Base-by-base conservation (phyloP, 2,113 vertebrate species). In the Hypanus sabinus region DNA sequence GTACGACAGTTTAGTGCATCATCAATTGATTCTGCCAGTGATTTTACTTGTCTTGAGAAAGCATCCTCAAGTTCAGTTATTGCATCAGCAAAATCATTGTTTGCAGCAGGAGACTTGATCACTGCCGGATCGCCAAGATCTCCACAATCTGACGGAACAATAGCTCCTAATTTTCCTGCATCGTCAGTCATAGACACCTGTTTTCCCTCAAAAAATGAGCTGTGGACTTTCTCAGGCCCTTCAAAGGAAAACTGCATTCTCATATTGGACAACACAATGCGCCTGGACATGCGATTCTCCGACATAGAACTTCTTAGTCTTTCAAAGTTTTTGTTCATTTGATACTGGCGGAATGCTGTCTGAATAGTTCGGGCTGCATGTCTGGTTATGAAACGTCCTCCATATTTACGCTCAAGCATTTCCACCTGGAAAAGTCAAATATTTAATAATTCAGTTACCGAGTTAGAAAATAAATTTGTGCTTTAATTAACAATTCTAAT, bases 181-280 rank as follows among this genome's bases (percentile, higher is more conserved):
- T 98, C 98, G 0, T 98, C 97, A 0, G 97, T 97, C 95, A 99
- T 96, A 0, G 98, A 98, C 57, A 99, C 97, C 94, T 99, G 98
- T 94, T 99, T 99, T 90, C 99, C 98, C 95, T 99, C 98, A 0
- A 99, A 99, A 96, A 98, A 99, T 92, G 98, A 99, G 97, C 98
- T 98, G 95, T 98, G 98, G 96, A 98, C 97, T 97, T 99, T 99
- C 96, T 99, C 99, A 94, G 98, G 98, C 94, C 98, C 99, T 98
- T 99, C 98, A 95, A 99, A 99, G 94, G 99, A 99, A 97, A 99
- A 98, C 98, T 99, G 98, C 98, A 99, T 99, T 97, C 99, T 98
- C 99, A 99, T 99, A 97, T 99, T 99, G 98, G 99, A 99, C 94
- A 99, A 96, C 94, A 99, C 98, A 16, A 99, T 99, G 77, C 98